These are phyloP conservation scores for Papilio polytes DNA, from an alignment of 1,140 invertebrate genomes.

Conservation along the genomic window DNA sequence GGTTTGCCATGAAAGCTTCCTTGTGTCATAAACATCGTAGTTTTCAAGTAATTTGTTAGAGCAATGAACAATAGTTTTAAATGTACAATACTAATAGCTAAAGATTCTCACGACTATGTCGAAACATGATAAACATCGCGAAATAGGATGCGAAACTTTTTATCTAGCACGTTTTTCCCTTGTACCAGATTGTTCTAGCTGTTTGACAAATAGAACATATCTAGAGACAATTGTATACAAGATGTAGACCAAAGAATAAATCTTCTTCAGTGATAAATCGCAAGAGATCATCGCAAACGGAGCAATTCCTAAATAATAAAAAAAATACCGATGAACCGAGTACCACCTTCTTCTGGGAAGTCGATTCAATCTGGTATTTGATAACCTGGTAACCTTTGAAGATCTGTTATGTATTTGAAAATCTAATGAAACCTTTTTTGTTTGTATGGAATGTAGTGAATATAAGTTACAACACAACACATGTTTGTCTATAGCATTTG, in stretches of 20 bases:
- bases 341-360: too few relatives aligned
- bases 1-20: not conserved
- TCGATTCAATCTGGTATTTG: too few relatives aligned
- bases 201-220: not conserved
- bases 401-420: too few relatives aligned
- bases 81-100: slow-evolving; percentile 32
- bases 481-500: not conserved
- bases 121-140: slow-evolving; percentile 57
- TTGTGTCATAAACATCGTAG: not conserved
- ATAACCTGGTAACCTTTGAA: too few relatives aligned
- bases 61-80: slow-evolving; percentile 34
- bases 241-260: too few relatives aligned
- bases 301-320: not conserved
- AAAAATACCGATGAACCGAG: too few relatives aligned
- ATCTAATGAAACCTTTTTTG: too few relatives aligned
- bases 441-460: not conserved
- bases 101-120: slow-evolving; percentile 62
- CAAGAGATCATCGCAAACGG: not conserved
- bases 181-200: slow-evolving; percentile 37
- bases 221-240: not conserved
- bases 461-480: not conserved
- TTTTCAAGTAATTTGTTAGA: slow-evolving; percentile 11
- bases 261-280: not conserved
- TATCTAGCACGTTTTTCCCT: slow-evolving; percentile 50
- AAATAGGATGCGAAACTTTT: slow-evolving; percentile 65